These are phyloP conservation scores for Cataglyphis cursor DNA, from an alignment of 2,888 invertebrate genomes.

Conservation along the genomic window DNA sequence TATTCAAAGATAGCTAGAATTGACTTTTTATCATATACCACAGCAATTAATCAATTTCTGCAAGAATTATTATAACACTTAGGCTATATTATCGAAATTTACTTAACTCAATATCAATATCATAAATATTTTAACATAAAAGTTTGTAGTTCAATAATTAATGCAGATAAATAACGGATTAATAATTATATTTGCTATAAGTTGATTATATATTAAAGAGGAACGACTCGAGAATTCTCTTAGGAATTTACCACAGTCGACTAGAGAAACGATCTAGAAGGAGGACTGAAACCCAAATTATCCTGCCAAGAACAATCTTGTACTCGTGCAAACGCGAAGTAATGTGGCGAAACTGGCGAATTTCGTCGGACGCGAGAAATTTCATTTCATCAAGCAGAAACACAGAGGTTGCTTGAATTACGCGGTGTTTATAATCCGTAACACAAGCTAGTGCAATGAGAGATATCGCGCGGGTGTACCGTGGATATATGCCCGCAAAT, in stretches of 20 bases:
- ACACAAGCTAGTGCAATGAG: conserved; percentile 65
- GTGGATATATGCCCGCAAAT: conserved; percentile 32
- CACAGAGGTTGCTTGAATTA: conserved; percentile 66
- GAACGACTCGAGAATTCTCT: not conserved
- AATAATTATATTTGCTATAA: not conserved
- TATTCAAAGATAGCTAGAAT: not conserved
- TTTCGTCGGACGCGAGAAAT: conserved; percentile 57
- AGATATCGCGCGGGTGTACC: conserved; percentile 46
- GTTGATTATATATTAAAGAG: not conserved
- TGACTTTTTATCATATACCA: not conserved
- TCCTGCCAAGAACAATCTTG: conserved; percentile 47
- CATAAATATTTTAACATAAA: not conserved
- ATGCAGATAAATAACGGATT: not conserved
- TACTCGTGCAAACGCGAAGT: conserved; percentile 58
- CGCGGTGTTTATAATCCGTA: conserved; percentile 74
- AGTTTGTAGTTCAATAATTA: not conserved
- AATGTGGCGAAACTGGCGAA: conserved; percentile 73
- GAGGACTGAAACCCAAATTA: conserved; percentile 13
- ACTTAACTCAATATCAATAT: not conserved
- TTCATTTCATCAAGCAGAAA: conserved; percentile 57
- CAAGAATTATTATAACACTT: not conserved
- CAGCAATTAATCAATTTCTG: not conserved
- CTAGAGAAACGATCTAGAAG: not conserved
- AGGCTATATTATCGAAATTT: not conserved
- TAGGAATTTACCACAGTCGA: not conserved